Evolutionary conservation across 2,888 invertebrate species (phyloP), one percentile per base, ranked within the genome.

Genomic region (Scelioninae gen. 1): DNA sequence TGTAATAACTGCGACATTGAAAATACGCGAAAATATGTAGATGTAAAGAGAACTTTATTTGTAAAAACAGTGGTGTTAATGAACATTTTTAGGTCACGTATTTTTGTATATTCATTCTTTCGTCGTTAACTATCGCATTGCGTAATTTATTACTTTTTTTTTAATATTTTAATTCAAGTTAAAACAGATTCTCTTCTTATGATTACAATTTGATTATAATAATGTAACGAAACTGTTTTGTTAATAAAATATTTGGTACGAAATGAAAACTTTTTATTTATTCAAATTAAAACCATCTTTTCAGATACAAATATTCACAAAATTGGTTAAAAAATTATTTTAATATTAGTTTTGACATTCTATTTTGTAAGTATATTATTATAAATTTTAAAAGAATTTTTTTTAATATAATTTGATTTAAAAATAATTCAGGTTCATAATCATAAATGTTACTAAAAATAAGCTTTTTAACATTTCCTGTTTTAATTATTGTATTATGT

Each of bases 191-290:
- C 8, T 66, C 23, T 53, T 66, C 38, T 51, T 51, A 5, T 10
- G 3, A 47, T 68, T 68, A 45, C 5, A 47, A 45, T 29, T 69
- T 11, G 11, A 69, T 69, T 69, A 32, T 32, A 49, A 58, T 49
- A 49, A 68, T 55, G 32, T 68, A 72, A 51, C 4, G 13, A 51
- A 0, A 53, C 15, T 55, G 4, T 72, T 60, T 62, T 72, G 62
- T 72, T 62, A 68, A 68, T 68, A 68, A 68, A 68, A 68, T 43
- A 43, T 66, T 66, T 66, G 23, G 49, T 49, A 49, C 23, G 4
- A 47, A 49, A 49, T 23, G 23, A 34, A 15, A 38, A 15, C 16
- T 55, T 1, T 8, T 0, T 9, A 15, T 47, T 47, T 43, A n/a
- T 43, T 43, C n/a, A 3, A 5, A n/a, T 7, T n/a, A 43, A n/a